Base-by-base conservation (phyloP, 2,797 vertebrate species). In the Setipinna tenuifilis region DNA sequence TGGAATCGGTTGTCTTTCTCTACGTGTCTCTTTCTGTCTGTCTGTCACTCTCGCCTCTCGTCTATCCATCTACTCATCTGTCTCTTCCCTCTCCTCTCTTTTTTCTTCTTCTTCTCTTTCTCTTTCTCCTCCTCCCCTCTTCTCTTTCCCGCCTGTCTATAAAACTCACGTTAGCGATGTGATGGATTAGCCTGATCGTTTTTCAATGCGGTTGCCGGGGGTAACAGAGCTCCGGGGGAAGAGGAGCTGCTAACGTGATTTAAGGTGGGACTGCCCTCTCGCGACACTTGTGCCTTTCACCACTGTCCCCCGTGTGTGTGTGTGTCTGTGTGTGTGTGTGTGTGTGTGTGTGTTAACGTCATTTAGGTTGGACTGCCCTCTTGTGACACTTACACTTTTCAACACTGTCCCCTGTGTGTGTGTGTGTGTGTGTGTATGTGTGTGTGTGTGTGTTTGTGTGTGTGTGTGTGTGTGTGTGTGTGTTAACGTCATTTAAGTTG, bases 101-200 rank as follows among this genome's bases (percentile, higher is more conserved):
- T 68, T 23, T 25, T n/a, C 25, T 10, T 14, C 9, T 28, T 9
- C 25, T 16, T 6, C 28, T 71, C 11, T 28, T 11, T 68, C 23
- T 14, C 23, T 19, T 25, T 28, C 9, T 10, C 62, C 23, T 28
- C 23, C 1, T 2, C 25, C 12, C 0, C 23, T 71, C 10, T 71
- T 28, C 28, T 35, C 65, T 71, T 14, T 71, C 28, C 28, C 35
- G 65, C 12, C 65, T 71, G 65, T 71, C 65, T 71, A 71, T 71
- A 71, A 65, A 71, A 71, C 23, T 28, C 10, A 6, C 2, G 65
- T 71, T 31, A 71, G 65, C 28, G 14, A 35, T 31, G 35, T 71
- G 65, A 71, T 71, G 65, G 65, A 71, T 71, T 71, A 71, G 28
- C 65, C 65, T 71, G 65, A 71, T 71, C 0, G 65, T 35, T 71